These are phyloP conservation scores for Liolophura sinensis DNA, from an alignment of 1,140 invertebrate species.

Conservation along the genomic window DNA sequence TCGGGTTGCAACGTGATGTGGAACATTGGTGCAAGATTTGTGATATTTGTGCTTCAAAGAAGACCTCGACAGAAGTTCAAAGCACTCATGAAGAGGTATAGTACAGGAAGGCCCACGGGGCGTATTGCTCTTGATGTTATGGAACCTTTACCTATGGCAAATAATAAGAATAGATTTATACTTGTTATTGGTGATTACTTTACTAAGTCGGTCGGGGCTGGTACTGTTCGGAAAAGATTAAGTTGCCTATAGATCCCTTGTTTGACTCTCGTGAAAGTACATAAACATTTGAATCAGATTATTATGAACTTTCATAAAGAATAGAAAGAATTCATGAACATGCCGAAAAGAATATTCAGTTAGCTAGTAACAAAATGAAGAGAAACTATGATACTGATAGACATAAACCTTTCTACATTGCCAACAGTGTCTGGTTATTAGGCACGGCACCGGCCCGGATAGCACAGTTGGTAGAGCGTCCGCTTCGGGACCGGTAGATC, in stretches of 20 bases:
- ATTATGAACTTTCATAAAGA: background rate
- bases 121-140: slow-evolving; percentile 12
- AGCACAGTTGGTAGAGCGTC: too few species aligned
- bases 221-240: slow-evolving; percentile 22
- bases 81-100: background rate
- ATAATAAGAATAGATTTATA: slow-evolving; percentile 9
- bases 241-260: slow-evolving; percentile 10
- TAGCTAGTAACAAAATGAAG: slow-evolving; percentile 6
- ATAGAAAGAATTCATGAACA: background rate
- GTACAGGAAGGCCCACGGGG: slow-evolving; percentile 4
- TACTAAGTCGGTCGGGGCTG: slow-evolving; percentile 27
- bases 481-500: too few species aligned
- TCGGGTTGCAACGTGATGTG: background rate
- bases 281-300: slow-evolving; percentile 9
- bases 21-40: too few species aligned
- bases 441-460: too few species aligned
- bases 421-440: background rate
- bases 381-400: slow-evolving; percentile 1
- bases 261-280: slow-evolving; percentile 13
- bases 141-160: slow-evolving; percentile 1
- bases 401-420: background rate
- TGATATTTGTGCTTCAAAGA: too few species aligned
- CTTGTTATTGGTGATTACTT: slow-evolving; percentile 36
- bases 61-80: background rate
- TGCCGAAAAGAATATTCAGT: background rate